Conservation (phyloP, 2,888 invertebrate species). For the Tuta absoluta region DNA sequence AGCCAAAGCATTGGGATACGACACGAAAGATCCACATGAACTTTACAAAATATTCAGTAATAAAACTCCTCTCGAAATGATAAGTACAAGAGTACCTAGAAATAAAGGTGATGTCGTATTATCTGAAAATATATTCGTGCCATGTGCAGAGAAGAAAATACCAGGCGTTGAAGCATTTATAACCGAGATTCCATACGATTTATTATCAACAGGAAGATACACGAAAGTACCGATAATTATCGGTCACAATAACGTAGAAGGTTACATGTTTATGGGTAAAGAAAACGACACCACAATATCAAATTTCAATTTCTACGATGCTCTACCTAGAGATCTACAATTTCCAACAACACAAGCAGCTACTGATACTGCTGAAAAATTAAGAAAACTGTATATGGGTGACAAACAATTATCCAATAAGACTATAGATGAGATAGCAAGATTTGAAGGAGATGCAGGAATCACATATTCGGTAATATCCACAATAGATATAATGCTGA, state of each 20-base stretch:
- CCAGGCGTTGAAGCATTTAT: constrained; percentile 53
- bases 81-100: constrained; percentile 61
- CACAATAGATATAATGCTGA: constrained; percentile 54
- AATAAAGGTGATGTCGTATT: constrained; percentile 58
- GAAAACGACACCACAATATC: constrained; percentile 65
- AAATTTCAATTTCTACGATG: constrained; percentile 54
- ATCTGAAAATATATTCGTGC: constrained; percentile 71
- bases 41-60: constrained; percentile 55
- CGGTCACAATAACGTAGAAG: constrained; percentile 68
- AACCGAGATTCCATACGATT: constrained; percentile 59
- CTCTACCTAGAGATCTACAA: constrained; percentile 62
- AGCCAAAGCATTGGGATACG: constrained; percentile 55
- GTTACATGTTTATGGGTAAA: constrained; percentile 66
- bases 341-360: constrained; percentile 53
- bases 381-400: constrained; percentile 67
- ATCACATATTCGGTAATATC: constrained; percentile 60
- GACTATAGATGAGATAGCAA: constrained; percentile 56
- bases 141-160: constrained; percentile 61
- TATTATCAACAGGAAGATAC: constrained; percentile 53
- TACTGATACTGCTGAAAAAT: constrained; percentile 43
- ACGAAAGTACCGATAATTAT: constrained; percentile 65
- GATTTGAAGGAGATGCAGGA: constrained; percentile 63
- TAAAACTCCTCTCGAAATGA: constrained; percentile 48
- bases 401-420: constrained; percentile 63
- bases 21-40: constrained; percentile 54